Conservation (phyloP, 1,140 invertebrate species). For the Neotoxoptera formosana region DNA sequence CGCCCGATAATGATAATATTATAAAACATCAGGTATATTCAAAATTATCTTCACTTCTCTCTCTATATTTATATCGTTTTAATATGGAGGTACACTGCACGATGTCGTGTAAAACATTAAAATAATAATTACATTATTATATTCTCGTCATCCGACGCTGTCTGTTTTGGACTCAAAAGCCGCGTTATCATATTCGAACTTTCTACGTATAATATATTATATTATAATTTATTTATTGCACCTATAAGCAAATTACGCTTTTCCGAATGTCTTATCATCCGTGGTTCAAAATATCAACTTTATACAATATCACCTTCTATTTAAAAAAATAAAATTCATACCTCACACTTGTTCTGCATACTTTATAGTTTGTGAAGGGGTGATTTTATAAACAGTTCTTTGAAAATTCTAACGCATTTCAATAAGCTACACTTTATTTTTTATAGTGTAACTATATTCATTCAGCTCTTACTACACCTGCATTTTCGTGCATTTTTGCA, state of each 20-base stretch:
- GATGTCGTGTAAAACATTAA: background rate
- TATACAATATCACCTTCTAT: background rate
- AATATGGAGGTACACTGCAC: background rate
- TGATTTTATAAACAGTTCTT: background rate
- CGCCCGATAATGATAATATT: background rate
- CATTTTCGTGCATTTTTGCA: background rate
- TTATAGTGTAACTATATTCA: background rate
- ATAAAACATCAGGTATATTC: constrained; percentile 47
- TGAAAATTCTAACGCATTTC: background rate
- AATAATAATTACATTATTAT: background rate
- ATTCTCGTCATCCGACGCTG: no score
- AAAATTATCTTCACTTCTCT: background rate
- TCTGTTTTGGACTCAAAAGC: no score
- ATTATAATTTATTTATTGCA: background rate
- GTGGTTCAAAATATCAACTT: background rate
- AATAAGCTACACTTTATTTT: background rate
- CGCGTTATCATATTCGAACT: background rate
- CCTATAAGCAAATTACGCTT: background rate
- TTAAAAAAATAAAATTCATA: background rate
- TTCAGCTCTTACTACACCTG: background rate
- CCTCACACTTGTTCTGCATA: background rate
- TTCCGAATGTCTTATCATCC: background rate
- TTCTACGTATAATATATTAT: no score
- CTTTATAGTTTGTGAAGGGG: background rate
- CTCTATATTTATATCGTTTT: background rate